Evolutionary conservation across 2,113 vertebrate species (phyloP).

Genomic region (Erinaceus europaeus): DNA sequence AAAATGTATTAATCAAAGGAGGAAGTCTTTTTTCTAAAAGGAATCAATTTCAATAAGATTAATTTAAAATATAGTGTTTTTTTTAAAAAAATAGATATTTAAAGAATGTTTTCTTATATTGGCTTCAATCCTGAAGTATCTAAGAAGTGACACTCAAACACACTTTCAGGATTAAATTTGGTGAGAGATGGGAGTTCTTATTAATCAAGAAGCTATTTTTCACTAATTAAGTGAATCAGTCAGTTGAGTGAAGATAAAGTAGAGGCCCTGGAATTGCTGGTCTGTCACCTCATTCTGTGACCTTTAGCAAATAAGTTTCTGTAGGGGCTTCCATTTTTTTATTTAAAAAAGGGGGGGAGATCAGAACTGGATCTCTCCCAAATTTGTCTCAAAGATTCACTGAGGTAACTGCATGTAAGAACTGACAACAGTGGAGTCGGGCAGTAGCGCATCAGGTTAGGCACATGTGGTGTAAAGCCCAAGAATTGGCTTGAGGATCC

Average conservation of each 20-base stretch:
- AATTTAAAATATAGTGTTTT: constrained; percentile 22
- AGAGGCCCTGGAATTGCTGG: not conserved
- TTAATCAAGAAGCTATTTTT: not conserved
- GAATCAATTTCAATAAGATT: not conserved
- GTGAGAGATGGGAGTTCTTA: not conserved
- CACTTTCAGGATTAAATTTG: not conserved
- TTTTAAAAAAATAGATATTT: not conserved
- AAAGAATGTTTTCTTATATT: not conserved
- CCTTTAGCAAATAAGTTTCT: not conserved
- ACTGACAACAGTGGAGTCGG: too few species aligned
- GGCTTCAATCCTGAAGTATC: not conserved
- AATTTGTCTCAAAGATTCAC: not conserved
- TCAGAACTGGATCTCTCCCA: not conserved
- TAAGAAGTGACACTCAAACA: not conserved
- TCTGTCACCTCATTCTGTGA: not conserved
- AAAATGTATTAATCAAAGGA: not conserved
- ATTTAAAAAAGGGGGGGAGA: not conserved
- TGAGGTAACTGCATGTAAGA: not conserved
- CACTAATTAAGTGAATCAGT: not conserved
- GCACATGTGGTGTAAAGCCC: too few species aligned
- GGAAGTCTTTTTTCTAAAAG: not conserved
- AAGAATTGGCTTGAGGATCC: too few species aligned
- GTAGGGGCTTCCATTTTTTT: not conserved
- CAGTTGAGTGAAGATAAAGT: not conserved
- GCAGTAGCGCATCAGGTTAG: too few species aligned